Percentiles rank a stretch among this genome's conserved stretches.
Conservation (phyloP, 2,888 invertebrate species). For the Drosophila koepferae region DNA sequence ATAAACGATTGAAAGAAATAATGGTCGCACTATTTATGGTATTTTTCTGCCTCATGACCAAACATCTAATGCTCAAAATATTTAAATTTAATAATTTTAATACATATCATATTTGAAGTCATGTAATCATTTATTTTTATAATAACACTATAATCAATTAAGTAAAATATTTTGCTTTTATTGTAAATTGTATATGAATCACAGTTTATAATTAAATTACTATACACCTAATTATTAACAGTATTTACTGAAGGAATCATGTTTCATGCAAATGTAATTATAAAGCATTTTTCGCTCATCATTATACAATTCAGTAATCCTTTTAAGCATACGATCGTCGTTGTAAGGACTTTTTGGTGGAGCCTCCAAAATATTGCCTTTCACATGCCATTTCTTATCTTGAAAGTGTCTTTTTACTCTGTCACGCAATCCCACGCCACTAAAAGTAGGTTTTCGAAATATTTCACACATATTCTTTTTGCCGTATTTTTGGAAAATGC, state of each 20-base stretch:
- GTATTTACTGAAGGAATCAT: constrained; percentile 10
- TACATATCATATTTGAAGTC: too few species aligned
- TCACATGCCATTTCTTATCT: constrained; percentile 56
- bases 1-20: not conserved
- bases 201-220: constrained; percentile 15
- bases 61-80: not conserved
- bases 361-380: constrained; percentile 63
- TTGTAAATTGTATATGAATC: constrained; percentile 21
- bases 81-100: not conserved
- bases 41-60: not conserved
- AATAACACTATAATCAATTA: not conserved
- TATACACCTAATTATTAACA: not conserved
- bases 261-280: constrained; percentile 50
- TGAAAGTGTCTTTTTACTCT: constrained; percentile 58
- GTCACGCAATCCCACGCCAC: constrained; percentile 51
- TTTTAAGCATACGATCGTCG: constrained; percentile 53
- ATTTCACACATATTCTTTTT: constrained; percentile 68
- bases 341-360: constrained; percentile 62
- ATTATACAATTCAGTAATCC: constrained; percentile 48
- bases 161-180: not conserved
- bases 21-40: not conserved
- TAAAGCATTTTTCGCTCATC: constrained; percentile 54
- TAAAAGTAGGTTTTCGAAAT: constrained; percentile 61
- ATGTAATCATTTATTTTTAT: too few species aligned
- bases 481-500: constrained; percentile 62